Evolutionary conservation across 2,113 vertebrate genomes (phyloP).

Genomic region (Oncorhynchus kisutch): DNA sequence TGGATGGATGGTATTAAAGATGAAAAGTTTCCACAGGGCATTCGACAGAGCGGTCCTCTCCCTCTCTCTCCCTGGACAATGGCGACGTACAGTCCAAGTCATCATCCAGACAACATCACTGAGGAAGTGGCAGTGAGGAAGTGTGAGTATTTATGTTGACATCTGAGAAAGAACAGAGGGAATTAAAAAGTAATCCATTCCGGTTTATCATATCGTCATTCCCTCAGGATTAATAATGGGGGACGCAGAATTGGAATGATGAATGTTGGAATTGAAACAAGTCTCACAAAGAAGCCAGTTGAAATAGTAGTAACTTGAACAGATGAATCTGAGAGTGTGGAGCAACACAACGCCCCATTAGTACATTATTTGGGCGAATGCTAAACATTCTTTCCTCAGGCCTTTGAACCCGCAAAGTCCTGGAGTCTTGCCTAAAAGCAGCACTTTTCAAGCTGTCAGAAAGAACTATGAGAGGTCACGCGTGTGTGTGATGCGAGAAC

Average conservation of each 20-base stretch:
- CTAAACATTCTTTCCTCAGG: slow-evolving; percentile 44
- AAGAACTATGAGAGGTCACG: too few species aligned
- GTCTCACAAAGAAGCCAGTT: slow-evolving; percentile 19
- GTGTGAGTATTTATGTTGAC: slow-evolving; percentile 33
- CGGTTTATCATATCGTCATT: slow-evolving; percentile 37
- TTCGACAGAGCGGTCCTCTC: background rate
- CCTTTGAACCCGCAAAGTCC: slow-evolving; percentile 30
- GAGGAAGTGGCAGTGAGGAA: slow-evolving; percentile 31
- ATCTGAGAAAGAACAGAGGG: slow-evolving; percentile 31
- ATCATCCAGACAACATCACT: slow-evolving; percentile 35
- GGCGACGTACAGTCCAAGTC: slow-evolving; percentile 28
- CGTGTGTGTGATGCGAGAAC: slow-evolving; percentile 11
- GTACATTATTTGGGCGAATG: slow-evolving; percentile 21
- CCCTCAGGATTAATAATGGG: slow-evolving; percentile 17
- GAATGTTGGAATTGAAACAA: slow-evolving; percentile 27
- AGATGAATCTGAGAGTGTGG: slow-evolving; percentile 38
- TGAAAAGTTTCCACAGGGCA: slow-evolving; percentile 9
- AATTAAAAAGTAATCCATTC: slow-evolving; percentile 43
- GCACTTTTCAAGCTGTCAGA: background rate
- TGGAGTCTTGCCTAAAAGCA: slow-evolving; percentile 44
- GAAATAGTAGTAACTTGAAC: slow-evolving; percentile 33
- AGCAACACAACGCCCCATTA: slow-evolving; percentile 13
- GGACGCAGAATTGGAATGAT: slow-evolving; percentile 1
- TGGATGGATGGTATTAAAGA: slow-evolving; percentile 20
- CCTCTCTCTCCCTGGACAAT: background rate